A percentile compares a stretch with the other conserved stretches of the same genome.
These are phyloP conservation scores for Channa maculata DNA, from an alignment of 2,113 vertebrate species.

Conservation along the genomic window DNA sequence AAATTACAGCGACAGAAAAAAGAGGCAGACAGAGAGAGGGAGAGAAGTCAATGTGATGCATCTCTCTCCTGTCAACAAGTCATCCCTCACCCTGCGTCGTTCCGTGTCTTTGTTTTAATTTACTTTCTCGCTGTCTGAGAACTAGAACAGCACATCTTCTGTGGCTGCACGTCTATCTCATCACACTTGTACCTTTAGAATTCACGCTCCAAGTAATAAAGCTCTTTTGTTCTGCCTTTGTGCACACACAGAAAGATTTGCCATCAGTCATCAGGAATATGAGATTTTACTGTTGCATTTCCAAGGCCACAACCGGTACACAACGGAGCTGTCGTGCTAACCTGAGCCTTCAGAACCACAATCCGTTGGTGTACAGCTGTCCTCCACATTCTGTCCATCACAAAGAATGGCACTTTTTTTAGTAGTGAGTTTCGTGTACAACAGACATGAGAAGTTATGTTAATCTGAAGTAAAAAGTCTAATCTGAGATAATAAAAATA, in stretches of 20 bases:
- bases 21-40: background rate
- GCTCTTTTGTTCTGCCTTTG: constrained; percentile 4
- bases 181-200: constrained; percentile 3
- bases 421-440: too few relatives aligned
- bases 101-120: background rate
- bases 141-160: background rate
- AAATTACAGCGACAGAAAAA: background rate
- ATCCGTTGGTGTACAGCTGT: background rate
- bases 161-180: background rate
- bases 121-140: background rate
- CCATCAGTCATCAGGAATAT: background rate
- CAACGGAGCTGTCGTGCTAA: background rate
- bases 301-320: background rate
- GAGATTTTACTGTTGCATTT: background rate
- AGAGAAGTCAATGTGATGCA: background rate
- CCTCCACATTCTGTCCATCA: background rate
- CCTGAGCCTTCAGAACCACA: background rate
- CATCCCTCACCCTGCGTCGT: background rate
- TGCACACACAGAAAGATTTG: background rate
- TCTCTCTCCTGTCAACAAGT: background rate
- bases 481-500: background rate
- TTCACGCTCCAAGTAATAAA: background rate
- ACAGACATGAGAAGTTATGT: too few relatives aligned
- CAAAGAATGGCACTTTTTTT: background rate
- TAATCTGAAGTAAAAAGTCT: background rate